Evolutionary conservation across 2,113 vertebrate species (phyloP).

Genomic region (Perognathus longimembris): DNA sequence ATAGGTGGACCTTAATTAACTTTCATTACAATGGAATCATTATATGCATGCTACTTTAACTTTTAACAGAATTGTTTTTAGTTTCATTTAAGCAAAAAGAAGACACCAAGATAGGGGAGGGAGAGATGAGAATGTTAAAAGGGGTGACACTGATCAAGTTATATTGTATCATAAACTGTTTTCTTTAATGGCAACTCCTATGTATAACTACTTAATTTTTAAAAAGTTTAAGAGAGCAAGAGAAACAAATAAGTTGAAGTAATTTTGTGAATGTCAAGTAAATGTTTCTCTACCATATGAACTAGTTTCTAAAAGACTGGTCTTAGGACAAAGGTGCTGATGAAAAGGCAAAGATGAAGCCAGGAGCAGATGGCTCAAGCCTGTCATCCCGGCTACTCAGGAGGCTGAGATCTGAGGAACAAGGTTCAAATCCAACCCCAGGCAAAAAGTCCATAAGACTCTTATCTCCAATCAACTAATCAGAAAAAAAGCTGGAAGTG

Average conservation of each 20-base stretch:
- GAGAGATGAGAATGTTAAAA: no score
- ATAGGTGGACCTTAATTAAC: neutral
- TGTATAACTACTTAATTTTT: no score
- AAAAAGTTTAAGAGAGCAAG: no score
- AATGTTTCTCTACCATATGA: neutral
- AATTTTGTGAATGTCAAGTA: neutral
- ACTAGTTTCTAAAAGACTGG: neutral
- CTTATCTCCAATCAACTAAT: no score
- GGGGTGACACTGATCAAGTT: no score
- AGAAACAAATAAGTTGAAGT: conserved; percentile 1
- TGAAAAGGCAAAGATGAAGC: neutral
- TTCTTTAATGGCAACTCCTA: no score
- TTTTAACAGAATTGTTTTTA: neutral
- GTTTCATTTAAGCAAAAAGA: conserved; percentile 2
- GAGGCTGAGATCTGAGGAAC: no score
- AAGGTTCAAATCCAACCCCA: no score
- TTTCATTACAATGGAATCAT: conserved; percentile 11
- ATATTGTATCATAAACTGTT: no score
- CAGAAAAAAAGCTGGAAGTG: neutral
- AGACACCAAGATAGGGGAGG: neutral
- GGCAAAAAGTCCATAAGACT: no score
- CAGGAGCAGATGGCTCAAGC: no score
- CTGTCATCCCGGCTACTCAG: no score
- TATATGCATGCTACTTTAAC: conserved; percentile 18
- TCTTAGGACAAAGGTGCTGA: neutral